Conservation (phyloP, 1,140 invertebrate genomes). For the Scaptomyza pallida region DNA sequence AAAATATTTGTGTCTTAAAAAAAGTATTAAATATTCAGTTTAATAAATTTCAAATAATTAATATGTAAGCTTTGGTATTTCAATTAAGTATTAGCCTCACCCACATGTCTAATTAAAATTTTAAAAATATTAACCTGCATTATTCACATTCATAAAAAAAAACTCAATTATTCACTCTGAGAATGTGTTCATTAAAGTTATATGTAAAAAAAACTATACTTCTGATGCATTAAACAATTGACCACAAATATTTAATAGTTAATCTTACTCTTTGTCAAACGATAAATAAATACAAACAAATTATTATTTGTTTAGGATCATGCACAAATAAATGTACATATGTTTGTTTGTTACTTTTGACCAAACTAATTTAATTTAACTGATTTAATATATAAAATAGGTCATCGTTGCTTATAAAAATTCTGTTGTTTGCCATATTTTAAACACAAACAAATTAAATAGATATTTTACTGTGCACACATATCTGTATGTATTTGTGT, state of each 20-base stretch:
- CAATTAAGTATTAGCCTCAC: too few relatives aligned
- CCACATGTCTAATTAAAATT: too few relatives aligned
- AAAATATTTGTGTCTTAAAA: too few relatives aligned
- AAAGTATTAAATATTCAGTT: too few relatives aligned
- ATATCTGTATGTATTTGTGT: not conserved
- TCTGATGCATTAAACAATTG: not conserved
- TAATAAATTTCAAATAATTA: too few relatives aligned
- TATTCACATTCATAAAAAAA: not conserved
- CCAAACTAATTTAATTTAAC: not conserved
- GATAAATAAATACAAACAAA: not conserved
- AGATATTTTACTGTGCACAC: not conserved
- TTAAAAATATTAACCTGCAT: not conserved
- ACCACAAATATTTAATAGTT: not conserved
- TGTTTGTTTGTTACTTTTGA: too few relatives aligned
- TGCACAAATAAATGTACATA: not conserved
- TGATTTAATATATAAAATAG: not conserved
- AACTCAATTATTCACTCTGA: not conserved
- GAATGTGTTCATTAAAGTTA: not conserved
- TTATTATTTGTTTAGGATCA: conserved; percentile 1
- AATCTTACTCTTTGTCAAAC: not conserved
- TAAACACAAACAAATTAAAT: not conserved
- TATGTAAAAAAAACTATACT: not conserved
- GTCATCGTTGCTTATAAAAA: not conserved
- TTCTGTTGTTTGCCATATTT: not conserved
- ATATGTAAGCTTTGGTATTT: too few relatives aligned